Conservation (phyloP, 2,797 vertebrate genomes). For the Clangula hyemalis region DNA sequence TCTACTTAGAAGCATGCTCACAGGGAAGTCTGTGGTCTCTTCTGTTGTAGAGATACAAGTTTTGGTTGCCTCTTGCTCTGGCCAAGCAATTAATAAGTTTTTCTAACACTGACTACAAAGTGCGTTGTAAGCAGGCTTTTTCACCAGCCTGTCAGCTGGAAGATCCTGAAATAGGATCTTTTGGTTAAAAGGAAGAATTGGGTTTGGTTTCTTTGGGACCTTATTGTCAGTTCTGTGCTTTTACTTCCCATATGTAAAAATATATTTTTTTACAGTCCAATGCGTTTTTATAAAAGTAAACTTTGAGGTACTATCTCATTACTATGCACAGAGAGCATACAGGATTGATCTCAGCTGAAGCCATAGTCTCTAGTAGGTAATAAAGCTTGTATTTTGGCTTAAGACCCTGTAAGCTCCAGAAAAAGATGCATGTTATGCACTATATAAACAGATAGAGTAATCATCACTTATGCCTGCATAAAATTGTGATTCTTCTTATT, state of each 20-base stretch:
- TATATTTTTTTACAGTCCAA: not conserved
- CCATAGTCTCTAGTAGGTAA: not conserved
- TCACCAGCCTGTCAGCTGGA: not conserved
- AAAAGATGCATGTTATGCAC: not conserved
- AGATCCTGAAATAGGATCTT: not conserved
- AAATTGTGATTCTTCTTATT: not conserved
- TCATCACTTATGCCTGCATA: rapidly evolving
- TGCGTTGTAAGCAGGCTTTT: not conserved
- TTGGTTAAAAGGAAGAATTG: not conserved
- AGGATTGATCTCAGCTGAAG: not conserved
- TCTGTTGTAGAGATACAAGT: not conserved
- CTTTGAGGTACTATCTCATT: not conserved
- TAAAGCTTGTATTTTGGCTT: not conserved
- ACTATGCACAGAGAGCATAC: not conserved
- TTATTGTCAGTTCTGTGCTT: not conserved
- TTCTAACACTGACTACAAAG: not conserved
- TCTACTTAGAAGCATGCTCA: not conserved
- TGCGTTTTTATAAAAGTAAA: not conserved
- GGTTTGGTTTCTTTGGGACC: not conserved
- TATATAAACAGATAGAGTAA: not conserved
- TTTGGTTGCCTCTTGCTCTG: not conserved
- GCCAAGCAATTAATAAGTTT: not conserved
- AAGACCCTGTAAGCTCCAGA: not conserved
- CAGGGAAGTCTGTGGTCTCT: not conserved
- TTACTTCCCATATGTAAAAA: not conserved